These are phyloP conservation scores for Phacellophora camtschatica DNA, from an alignment of 30 jellyfish, hydroid and myxozoan species.

Conservation along the genomic window DNA sequence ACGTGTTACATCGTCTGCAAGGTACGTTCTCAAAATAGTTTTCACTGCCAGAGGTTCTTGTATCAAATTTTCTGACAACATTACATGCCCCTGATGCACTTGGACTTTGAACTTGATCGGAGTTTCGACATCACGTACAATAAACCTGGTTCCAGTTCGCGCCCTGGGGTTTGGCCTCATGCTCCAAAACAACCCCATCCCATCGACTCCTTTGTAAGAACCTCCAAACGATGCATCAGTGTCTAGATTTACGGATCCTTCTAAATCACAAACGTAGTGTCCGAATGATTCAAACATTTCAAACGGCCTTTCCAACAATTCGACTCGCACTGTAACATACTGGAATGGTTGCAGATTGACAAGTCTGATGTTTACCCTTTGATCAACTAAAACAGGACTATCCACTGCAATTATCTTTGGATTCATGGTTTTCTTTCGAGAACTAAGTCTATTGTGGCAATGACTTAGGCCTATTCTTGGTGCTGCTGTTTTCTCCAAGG, in stretches of 20 bases:
- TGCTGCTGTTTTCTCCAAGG: no score
- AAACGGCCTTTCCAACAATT: background rate
- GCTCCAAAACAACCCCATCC: conserved; percentile 72
- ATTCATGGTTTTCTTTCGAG: background rate
- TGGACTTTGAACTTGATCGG: conserved; percentile 21
- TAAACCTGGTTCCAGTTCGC: conserved; percentile 31
- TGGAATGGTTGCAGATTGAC: conserved; percentile 29
- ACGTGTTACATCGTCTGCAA: conserved; percentile 43
- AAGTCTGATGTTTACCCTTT: background rate
- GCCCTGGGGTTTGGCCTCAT: conserved; percentile 57
- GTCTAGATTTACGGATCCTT: conserved; percentile 8
- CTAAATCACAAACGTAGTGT: conserved; percentile 30
- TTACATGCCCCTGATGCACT: conserved; percentile 38
- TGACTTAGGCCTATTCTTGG: no score
- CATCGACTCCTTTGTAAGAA: conserved; percentile 39
- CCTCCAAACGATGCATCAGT: conserved; percentile 57
- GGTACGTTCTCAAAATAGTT: conserved; percentile 37
- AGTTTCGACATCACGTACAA: background rate
- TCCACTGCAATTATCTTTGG: conserved; percentile 26
- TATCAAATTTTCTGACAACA: background rate
- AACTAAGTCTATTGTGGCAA: no score
- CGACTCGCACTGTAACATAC: conserved; percentile 38
- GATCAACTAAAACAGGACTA: conserved; percentile 38
- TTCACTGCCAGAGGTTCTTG: conserved; percentile 28
- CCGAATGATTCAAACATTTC: conserved; percentile 41